Evolutionary conservation across 2,888 invertebrate genomes (phyloP), one percentile per base, ranked within the genome.

Genomic region (Plebejus argus): DNA sequence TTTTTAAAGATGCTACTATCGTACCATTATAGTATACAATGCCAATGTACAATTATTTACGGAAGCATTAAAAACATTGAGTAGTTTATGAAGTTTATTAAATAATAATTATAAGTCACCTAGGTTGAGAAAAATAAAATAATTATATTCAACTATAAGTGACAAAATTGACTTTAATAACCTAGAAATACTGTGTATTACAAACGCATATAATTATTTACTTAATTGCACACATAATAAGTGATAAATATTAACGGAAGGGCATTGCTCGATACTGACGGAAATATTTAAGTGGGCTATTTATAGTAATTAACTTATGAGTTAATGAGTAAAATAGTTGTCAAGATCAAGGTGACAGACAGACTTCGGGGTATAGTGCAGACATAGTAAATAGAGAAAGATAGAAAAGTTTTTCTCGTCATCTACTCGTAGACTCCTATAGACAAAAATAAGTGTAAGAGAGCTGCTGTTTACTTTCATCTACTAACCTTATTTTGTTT

Each of bases 191-290:
- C 61, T 61, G 12, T 61, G 20, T 61, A 10, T 20, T 58, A 61
- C 61, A 61, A 61, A 61, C 12, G 23, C 23, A 10, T 23, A 61
- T 61, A 23, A 61, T 61, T 20, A 20, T 58, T 58, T 12, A 61
- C 23, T 61, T 23, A 61, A 61, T 61, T 61, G 61, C 61, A 23
- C 10, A 61, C 61, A 61, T 61, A 61, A 61, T 61, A 23, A 23
- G 20, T 61, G 61, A 61, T 61, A 61, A 20, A 61, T 23, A 61
- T 8, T 61, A 61, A 23, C 61, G 61, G 61, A 61, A 61, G 61
- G 61, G 61, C 61, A 61, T 61, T 61, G 61, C 61, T 23, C 61
- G 61, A 20, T 23, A 23, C 61, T 20, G 61, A 61, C 61, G 23
- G 61, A 61, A 61, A 61, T 61, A 61, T 61, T 61, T 61, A 12